These are phyloP conservation scores for Odontothrips loti DNA, from an alignment of 2,888 invertebrate species.

Conservation along the genomic window DNA sequence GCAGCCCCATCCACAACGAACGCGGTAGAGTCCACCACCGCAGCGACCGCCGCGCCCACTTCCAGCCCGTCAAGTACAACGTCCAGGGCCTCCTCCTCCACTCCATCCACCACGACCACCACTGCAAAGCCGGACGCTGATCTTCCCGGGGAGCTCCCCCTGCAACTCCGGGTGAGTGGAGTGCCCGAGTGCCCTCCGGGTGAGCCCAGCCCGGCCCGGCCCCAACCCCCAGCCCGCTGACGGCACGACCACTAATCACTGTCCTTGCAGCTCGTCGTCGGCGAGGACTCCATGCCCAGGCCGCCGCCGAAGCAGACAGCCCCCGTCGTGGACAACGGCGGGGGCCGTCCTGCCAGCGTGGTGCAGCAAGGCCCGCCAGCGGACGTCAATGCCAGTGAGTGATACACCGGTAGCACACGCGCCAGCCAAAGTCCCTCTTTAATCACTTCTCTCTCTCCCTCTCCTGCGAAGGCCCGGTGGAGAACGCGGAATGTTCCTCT, in stretches of 20 bases:
- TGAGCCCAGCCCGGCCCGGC: too few species aligned
- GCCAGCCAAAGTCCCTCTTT: too few species aligned
- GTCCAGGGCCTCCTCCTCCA: neutral
- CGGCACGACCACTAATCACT: neutral
- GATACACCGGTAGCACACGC: neutral
- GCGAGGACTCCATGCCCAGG: slow-evolving; percentile 39
- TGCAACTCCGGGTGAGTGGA: slow-evolving; percentile 38
- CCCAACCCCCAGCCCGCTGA: too few species aligned
- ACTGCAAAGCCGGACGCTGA: slow-evolving; percentile 33
- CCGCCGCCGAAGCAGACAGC: slow-evolving; percentile 2
- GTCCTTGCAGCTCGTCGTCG: slow-evolving; percentile 38
- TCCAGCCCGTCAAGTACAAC: neutral
- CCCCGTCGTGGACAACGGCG: neutral
- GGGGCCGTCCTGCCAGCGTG: neutral
- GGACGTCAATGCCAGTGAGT: slow-evolving; percentile 8
- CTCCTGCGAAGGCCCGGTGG: neutral
- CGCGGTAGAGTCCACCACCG: neutral
- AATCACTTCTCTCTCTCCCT: too few species aligned
- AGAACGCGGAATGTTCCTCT: slow-evolving; percentile 40
- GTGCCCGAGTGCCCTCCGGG: too few species aligned
- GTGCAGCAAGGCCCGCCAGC: neutral
- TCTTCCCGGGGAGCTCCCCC: slow-evolving; percentile 38
- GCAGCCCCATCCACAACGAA: neutral
- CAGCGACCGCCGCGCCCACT: neutral
- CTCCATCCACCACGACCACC: slow-evolving; percentile 24